Evolutionary conservation across 2,888 invertebrate genomes (phyloP), one percentile per base, ranked within the genome.

Genomic region (Trilocha varians): DNA sequence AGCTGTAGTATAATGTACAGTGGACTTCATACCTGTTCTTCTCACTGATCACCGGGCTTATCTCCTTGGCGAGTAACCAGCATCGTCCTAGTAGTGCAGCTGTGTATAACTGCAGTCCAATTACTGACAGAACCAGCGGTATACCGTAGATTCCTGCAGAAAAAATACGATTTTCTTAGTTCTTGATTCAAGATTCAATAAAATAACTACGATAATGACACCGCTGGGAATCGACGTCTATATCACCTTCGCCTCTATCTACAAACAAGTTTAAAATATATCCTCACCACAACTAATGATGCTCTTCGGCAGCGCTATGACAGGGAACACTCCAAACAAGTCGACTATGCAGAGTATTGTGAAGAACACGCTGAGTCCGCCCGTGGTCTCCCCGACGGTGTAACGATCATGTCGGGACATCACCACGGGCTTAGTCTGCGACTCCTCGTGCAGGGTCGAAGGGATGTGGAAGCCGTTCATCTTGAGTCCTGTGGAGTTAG

Each of bases 281-380:
- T 13, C 17, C 68, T 86, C 65, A 92, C 94, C 94, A 65, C 94
- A 92, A 52, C 91, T 87, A 36, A 93, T 90, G 15, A 95, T 87
- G 16, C 92, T 88, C 52, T 91, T 89, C 0, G 94, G 94, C 43
- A 95, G 69, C 0, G 93, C 89, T 11, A 95, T 88, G 2, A 95
- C 89, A 0, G 94, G 94, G 62, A 94, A 94, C 0, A 95, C 93
- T 34, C 94, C 95, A 62, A 95, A 94, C 36, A 94, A 87, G 67
- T 94, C 94, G 13, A 95, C 87, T 16, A 95, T 90, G 68, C 94
- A 94, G 34, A 94, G 80, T 11, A 91, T 84, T 0, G 93, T 90
- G 64, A 93, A 91, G 37, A 91, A 65, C 3, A 92, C 80, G 25
- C 91, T 91, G 4, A 94, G 83, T 0, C 90, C 90, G 0, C 76